These are phyloP conservation scores for Tiaroga cobitis DNA, from an alignment of 2,797 vertebrate species.

Conservation along the genomic window DNA sequence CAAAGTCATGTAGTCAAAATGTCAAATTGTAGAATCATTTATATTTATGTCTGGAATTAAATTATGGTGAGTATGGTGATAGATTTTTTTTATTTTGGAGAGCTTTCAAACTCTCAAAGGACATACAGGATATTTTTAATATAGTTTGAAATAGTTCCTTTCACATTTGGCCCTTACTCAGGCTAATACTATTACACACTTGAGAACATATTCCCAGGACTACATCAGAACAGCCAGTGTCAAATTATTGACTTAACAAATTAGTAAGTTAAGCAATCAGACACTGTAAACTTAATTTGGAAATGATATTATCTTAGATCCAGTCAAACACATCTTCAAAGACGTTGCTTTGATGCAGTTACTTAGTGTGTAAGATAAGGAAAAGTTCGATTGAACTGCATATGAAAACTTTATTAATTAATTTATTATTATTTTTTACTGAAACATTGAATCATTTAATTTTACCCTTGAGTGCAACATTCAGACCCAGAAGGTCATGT, in stretches of 20 bases:
- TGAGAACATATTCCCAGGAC: slow-evolving; percentile 16
- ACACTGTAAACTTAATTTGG: not conserved
- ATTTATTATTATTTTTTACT: not conserved
- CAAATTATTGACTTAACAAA: slow-evolving; percentile 13
- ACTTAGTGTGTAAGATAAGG: not conserved
- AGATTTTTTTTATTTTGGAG: not conserved
- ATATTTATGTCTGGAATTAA: not conserved
- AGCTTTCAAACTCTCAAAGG: not conserved
- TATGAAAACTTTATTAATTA: not conserved
- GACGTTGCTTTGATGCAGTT: not conserved
- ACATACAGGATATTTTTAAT: not conserved
- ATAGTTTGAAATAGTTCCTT: not conserved
- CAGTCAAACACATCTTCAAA: slow-evolving; percentile 11
- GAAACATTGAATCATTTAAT: slow-evolving; percentile 1
- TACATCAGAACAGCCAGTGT: not conserved
- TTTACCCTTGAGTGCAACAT: not conserved
- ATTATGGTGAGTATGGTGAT: not conserved
- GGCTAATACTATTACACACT: slow-evolving; percentile 2
- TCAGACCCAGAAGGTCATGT: not conserved
- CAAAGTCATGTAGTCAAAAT: not conserved
- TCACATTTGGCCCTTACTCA: not conserved
- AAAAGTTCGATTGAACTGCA: not conserved
- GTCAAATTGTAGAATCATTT: not conserved
- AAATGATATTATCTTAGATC: slow-evolving; percentile 20
- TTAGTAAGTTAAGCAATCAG: slow-evolving; percentile 32